Evolutionary conservation across 1,140 invertebrate genomes (phyloP).

Genomic region (Lysiphlebus fabarum): DNA sequence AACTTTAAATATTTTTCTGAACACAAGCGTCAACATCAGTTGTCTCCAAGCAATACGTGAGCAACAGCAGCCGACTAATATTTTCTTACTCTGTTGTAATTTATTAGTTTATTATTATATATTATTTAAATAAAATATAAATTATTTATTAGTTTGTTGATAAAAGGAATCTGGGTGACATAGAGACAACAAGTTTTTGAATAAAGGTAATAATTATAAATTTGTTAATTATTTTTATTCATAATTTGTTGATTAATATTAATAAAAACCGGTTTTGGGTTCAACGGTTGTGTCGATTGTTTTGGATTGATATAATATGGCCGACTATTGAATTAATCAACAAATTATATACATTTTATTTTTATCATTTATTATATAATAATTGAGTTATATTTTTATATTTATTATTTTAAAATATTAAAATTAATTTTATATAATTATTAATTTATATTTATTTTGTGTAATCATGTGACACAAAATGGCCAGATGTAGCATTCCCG

Average conservation of each 20-base stretch:
- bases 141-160: neutral
- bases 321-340: no score
- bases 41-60: constrained; percentile 9
- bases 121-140: no score
- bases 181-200: neutral
- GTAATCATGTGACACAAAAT: neutral
- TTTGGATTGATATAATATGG: no score
- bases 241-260: no score
- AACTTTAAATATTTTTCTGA: constrained; percentile 36
- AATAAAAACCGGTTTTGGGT: no score
- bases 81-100: no score
- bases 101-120: constrained; percentile 3
- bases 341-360: no score
- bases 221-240: neutral
- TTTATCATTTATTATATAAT: neutral
- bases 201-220: neutral
- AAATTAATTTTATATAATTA: neutral
- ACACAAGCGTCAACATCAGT: constrained; percentile 34
- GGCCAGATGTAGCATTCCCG: neutral
- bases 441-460: neutral
- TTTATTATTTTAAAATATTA: neutral
- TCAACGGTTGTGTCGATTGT: no score
- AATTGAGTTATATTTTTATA: neutral
- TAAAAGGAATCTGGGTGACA: neutral
- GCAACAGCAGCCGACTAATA: neutral